Conservation (phyloP, 2,797 vertebrate genomes). For the Silurus aristotelis region DNA sequence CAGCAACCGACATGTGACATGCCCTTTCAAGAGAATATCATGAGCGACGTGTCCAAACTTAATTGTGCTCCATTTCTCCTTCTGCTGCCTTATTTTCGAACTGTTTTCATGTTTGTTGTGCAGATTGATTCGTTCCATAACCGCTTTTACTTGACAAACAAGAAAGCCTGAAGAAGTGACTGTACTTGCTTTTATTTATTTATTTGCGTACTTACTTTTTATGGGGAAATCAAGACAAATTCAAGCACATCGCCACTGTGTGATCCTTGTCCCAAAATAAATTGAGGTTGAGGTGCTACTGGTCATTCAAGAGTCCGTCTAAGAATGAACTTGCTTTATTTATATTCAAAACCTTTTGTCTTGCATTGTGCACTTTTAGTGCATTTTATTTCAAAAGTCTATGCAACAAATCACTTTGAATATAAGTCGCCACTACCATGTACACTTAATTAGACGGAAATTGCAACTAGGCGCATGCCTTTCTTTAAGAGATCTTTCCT, state of each 20-base stretch:
- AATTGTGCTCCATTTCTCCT: conserved; percentile 50
- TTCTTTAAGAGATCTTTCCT: conserved; percentile 79
- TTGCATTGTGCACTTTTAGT: conserved; percentile 61
- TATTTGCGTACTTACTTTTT: conserved; percentile 19
- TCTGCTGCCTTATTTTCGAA: conserved; percentile 50
- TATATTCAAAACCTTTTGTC: conserved; percentile 69
- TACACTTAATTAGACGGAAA: conserved; percentile 79
- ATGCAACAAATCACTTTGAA: conserved; percentile 76
- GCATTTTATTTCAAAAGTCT: conserved; percentile 68
- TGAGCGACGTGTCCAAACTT: conserved; percentile 48
- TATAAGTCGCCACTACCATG: conserved; percentile 72
- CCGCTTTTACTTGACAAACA: conserved; percentile 42
- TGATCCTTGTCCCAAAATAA: conserved; percentile 47
- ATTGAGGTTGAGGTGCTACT: conserved; percentile 58
- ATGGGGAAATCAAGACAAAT: conserved; percentile 57
- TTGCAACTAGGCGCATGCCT: conserved; percentile 74
- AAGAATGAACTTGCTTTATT: conserved; percentile 68
- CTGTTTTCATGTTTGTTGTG: conserved; percentile 51
- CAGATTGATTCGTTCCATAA: conserved; percentile 56
- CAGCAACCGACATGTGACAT: conserved; percentile 44
- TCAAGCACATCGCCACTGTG: conserved; percentile 53
- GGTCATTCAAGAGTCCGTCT: conserved; percentile 68
- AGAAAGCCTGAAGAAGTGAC: conserved; percentile 51
- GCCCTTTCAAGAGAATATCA: conserved; percentile 48
- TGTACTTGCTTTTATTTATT: neutral